These are phyloP conservation scores for Caenorhabditis sulstoni DNA, from an alignment of 2,888 invertebrate genomes.

Conservation along the genomic window DNA sequence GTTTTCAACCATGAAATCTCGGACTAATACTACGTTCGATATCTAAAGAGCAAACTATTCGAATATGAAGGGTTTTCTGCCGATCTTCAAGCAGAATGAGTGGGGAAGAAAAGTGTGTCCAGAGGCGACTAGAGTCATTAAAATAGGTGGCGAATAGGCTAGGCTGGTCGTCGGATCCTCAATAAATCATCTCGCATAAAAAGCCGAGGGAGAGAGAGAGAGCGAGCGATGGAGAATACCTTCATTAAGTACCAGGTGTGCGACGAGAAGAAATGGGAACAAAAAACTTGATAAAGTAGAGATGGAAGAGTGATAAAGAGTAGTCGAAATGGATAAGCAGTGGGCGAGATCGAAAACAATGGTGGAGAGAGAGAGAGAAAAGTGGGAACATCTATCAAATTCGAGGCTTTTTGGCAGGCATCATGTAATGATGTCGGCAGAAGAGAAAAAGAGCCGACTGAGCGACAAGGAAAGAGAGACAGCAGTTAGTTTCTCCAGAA, in stretches of 20 bases:
- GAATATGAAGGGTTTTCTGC: no score
- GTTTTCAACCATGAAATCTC: neutral
- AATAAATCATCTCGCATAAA: constrained; percentile 28
- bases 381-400: constrained; percentile 39
- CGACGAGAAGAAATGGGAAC: constrained; percentile 5
- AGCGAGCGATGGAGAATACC: neutral
- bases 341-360: constrained; percentile 20
- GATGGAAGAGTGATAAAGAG: constrained; percentile 14
- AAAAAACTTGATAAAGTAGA: constrained; percentile 11
- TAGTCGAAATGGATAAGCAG: constrained; percentile 11
- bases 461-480: constrained; percentile 14
- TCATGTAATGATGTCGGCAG: constrained; percentile 1
- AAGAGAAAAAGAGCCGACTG: neutral
- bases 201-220: neutral
- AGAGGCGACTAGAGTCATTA: constrained; percentile 40
- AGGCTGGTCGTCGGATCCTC: constrained; percentile 38
- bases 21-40: neutral
- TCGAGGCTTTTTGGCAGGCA: constrained; percentile 9
- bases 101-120: constrained; percentile 1
- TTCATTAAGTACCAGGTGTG: constrained; percentile 14
- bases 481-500: constrained; percentile 23
- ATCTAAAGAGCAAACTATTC: no score
- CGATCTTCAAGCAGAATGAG: constrained; percentile 25
- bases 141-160: constrained; percentile 26
- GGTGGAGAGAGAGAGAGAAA: constrained; percentile 14